Conservation (phyloP, 2,113 vertebrate species). For the Oreotragus oreotragus region DNA sequence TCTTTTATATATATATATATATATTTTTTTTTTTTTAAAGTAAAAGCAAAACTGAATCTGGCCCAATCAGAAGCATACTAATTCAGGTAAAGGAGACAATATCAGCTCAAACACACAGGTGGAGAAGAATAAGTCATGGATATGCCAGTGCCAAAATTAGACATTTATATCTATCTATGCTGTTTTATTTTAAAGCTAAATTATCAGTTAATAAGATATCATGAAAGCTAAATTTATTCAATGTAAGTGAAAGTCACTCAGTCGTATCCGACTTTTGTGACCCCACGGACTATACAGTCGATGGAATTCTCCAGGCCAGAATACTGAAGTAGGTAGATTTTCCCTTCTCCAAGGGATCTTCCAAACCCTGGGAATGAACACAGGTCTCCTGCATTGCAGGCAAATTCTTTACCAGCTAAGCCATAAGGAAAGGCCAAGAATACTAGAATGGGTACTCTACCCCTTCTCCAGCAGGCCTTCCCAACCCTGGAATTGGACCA, state of each 20-base stretch:
- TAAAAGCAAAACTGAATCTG: not conserved
- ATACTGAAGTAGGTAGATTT: too few species aligned
- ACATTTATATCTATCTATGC: not conserved
- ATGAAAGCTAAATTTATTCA: not conserved
- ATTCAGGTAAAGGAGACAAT: not conserved
- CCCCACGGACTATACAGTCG: too few species aligned
- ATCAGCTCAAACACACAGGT: not conserved
- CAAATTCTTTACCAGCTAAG: too few species aligned
- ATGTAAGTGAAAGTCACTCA: not conserved
- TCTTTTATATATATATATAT: not conserved
- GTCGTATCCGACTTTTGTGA: fast-evolving
- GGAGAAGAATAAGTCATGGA: not conserved
- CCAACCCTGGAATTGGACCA: too few species aligned
- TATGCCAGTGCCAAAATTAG: not conserved
- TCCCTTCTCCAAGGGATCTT: too few species aligned
- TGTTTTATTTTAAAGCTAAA: not conserved
- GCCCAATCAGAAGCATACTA: not conserved
- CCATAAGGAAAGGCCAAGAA: too few species aligned
- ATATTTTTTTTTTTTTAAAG: not conserved
- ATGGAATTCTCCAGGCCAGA: too few species aligned
- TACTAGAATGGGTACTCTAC: too few species aligned
- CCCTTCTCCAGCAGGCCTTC: too few species aligned
- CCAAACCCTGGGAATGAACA: too few species aligned
- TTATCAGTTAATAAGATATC: not conserved
- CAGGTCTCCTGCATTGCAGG: too few species aligned